phyloP scores from a whole-genome alignment of 2,797 vertebrate genomes.

The Sarcophilus harrisii region DNA sequence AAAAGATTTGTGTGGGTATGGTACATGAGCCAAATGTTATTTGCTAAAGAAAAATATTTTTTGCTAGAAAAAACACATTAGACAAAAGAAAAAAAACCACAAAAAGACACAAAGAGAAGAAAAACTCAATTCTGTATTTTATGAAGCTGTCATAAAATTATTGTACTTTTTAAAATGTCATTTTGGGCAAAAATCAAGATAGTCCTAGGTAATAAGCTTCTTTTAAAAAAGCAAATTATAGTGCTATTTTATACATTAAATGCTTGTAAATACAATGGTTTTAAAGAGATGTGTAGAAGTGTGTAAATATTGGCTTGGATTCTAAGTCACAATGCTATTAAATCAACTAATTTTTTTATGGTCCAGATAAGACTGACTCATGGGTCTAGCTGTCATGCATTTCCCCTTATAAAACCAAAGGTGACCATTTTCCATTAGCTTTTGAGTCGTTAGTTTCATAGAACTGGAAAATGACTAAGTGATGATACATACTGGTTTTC shows the following conservation, averaged over 20 bases:
- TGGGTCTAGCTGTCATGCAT: slow-evolving; percentile 15
- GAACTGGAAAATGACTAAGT: slow-evolving; percentile 28
- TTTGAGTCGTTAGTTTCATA: slow-evolving; percentile 7
- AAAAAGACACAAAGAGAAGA: not conserved
- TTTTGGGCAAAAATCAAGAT: not conserved
- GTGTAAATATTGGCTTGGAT: not conserved
- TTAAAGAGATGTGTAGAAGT: not conserved
- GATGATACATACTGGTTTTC: slow-evolving; percentile 47
- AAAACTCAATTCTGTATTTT: slow-evolving; percentile 17
- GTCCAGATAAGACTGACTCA: slow-evolving; percentile 8
- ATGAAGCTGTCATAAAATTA: slow-evolving; percentile 49
- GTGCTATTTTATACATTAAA: not conserved
- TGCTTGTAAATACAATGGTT: slow-evolving; percentile 23
- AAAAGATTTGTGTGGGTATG: slow-evolving; percentile 37
- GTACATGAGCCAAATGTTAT: not conserved
- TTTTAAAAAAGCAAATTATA: slow-evolving; percentile 41
- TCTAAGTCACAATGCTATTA: slow-evolving; percentile 7
- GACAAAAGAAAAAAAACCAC: not conserved
- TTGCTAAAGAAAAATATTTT: slow-evolving; percentile 43
- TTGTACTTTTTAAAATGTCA: slow-evolving; percentile 45
- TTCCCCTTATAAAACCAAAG: slow-evolving; percentile 52
- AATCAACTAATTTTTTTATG: slow-evolving; percentile 20
- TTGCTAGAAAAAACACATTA: slow-evolving; percentile 4
- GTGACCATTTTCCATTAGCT: slow-evolving; percentile 44
- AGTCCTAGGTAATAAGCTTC: slow-evolving; percentile 19